Base-by-base conservation (phyloP, 2,797 vertebrate genomes). In the Cyprinella venusta region DNA sequence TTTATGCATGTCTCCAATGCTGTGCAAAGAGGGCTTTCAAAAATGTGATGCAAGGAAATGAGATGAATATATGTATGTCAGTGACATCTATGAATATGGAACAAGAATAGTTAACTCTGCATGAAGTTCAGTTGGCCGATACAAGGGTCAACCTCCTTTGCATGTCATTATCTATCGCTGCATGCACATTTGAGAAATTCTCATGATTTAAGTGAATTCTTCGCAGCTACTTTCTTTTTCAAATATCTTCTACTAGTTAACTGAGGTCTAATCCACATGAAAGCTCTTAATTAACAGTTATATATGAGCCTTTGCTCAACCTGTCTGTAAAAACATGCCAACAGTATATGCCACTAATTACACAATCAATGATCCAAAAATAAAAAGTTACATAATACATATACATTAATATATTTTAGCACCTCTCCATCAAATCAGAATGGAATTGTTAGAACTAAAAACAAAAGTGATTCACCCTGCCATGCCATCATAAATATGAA, bases 61-160 rank as follows among this genome's bases (percentile, higher is more conserved):
- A 83, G 63, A 79, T 84, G 68, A 87, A 81, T 80, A 78, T 83
- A 80, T 86, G 82, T 68, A 81, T 84, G 67, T 12, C 64, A 42
- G 70, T 83, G 68, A 69, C 56, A 79, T 81, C 61, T 83, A 83
- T 71, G 68, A 81, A 79, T 74, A 78, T 81, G 69, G 48, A 84
- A 40, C 64, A 50, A 76, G 81, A 83, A 72, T 83, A 45, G n/a
- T 80, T 79, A 80, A 82, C 74, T 65, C 45, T 38, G 74, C 61
- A 42, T 50, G 65, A 77, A 81, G 56, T 74, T 79, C 45, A 82
- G 74, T 61, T 82, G 76, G 65, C 67, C 48, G 10, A 36, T 75
- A 76, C 50, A 65, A 61, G 76, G 19, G 33, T 63, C 59, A 54
- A 61, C 13, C 45, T 82, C 52, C 59, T 76, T 50, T 81, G 48